Percentiles rank a stretch among this genome's conserved stretches.
These are phyloP conservation scores for Drosophila paramelanica DNA, from an alignment of 2,888 invertebrate species.

Conservation along the genomic window DNA sequence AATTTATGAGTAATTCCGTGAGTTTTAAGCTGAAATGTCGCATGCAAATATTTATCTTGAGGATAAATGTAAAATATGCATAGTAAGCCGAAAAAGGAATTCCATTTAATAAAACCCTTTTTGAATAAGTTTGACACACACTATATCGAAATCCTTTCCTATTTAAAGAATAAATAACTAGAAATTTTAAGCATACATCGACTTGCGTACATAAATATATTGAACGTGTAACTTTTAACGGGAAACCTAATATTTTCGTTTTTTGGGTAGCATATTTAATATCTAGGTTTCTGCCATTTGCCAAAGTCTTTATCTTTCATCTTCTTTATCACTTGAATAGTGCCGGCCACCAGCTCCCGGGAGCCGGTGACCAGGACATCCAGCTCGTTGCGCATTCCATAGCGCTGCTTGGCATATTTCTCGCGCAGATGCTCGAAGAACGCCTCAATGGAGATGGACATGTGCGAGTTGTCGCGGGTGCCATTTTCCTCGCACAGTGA, in stretches of 20 bases:
- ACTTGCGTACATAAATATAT: background rate
- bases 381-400: constrained; percentile 66
- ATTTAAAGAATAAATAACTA: background rate
- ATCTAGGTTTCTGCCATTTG: constrained; percentile 5
- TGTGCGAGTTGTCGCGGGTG: constrained; percentile 57
- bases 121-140: too few relatives aligned
- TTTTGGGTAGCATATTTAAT: background rate
- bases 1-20: too few relatives aligned
- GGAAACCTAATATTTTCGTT: background rate
- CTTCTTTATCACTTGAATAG: constrained; percentile 43
- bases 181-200: constrained; percentile 1
- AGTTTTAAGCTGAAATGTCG: too few relatives aligned
- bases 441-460: constrained; percentile 51
- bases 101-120: too few relatives aligned
- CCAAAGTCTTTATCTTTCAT: constrained; percentile 40
- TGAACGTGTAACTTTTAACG: background rate
- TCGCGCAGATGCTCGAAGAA: constrained; percentile 60
- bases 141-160: too few relatives aligned
- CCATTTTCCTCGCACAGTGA: constrained; percentile 65
- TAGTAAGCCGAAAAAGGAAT: too few relatives aligned
- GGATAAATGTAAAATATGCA: background rate
- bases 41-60: background rate
- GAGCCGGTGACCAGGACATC: constrained; percentile 70
- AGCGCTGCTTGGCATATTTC: constrained; percentile 62
- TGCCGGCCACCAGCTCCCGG: constrained; percentile 62